Base-by-base conservation (phyloP, 1,140 invertebrate species). In the Archivesica marissinica region DNA sequence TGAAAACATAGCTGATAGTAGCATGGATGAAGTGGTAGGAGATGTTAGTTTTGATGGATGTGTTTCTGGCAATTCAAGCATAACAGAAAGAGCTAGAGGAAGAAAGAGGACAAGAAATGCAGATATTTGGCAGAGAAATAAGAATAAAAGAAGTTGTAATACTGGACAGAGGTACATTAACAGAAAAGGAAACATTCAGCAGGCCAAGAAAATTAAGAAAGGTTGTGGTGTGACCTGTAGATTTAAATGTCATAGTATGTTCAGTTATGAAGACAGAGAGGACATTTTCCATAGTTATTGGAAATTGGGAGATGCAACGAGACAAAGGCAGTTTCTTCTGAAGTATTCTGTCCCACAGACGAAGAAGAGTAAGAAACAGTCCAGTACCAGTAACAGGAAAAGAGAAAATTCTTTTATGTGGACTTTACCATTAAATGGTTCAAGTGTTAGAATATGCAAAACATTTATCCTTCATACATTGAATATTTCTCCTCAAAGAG, bases 231-330 rank as follows among this genome's bases (percentile, higher is more conserved):
- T 35, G 28, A 75, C 15, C 11, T 75, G 70, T 35, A 75, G 70
- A n/a, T 75, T 75, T 30, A 47, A 75, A 41, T 52, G 70, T 54
- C 44, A 75, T 52, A 9, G n/a, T 23, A 33, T 30, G 6, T 25
- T 54, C 7, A 76, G 74, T 41, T 20, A 17, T 23, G 52, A 77
- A 13, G 54, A 28, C 13, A 39, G 75, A 39, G 44, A 30, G 28
- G 35, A 77, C 35, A 72, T 77, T n/a, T 77, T 77, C 35, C 75
- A 77, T 35, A 77, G 28, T n/a, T 77, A n/a, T 33, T 77, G 54
- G 50, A n/a, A 20, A 9, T 41, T 54, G 25, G 39, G 52, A 59
- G 54, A 77, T 61, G 44, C 41, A 4, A 77, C 30, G 23, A 20
- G 25, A 17, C 75, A 59, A 38, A 59, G 33, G n/a, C 30, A 61